Percentiles rank a stretch among this genome's conserved stretches.
Evolutionary conservation across 2,113 vertebrate genomes (phyloP).

Genomic region (Peromyscus californicus): DNA sequence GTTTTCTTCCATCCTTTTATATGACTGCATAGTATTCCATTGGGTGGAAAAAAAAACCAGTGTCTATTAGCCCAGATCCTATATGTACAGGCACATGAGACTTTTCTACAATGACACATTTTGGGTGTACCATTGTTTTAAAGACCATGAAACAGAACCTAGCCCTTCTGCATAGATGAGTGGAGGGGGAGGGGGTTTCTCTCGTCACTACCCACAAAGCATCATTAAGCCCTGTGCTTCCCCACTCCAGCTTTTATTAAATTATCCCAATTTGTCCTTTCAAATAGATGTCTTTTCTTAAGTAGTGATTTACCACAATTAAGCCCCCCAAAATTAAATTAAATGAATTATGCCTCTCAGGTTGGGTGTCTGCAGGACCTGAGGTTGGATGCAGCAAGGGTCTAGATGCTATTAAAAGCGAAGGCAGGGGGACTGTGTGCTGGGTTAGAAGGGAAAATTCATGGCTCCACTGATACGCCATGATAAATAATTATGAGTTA

Average conservation of each 20-base stretch:
- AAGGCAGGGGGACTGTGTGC: slow-evolving; percentile 79
- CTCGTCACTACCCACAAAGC: background rate
- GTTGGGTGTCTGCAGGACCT: slow-evolving; percentile 80
- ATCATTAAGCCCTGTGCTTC: slow-evolving; percentile 67
- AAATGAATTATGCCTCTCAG: slow-evolving; percentile 73
- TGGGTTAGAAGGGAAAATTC: slow-evolving; percentile 88
- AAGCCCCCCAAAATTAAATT: slow-evolving; percentile 80
- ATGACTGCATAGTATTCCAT: slow-evolving; percentile 60
- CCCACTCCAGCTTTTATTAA: slow-evolving; percentile 80
- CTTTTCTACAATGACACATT: background rate
- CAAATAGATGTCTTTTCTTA: slow-evolving; percentile 85
- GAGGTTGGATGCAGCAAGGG: slow-evolving; percentile 73
- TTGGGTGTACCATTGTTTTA: background rate
- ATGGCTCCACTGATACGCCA: slow-evolving; percentile 90
- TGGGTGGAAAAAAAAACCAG: fast-evolving
- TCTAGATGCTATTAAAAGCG: slow-evolving; percentile 86
- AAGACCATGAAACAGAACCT: background rate
- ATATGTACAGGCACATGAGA: fast-evolving
- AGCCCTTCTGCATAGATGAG: background rate
- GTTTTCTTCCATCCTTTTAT: background rate
- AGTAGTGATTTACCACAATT: slow-evolving; percentile 84
- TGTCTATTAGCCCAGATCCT: background rate
- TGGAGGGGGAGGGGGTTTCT: background rate
- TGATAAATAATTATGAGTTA: slow-evolving; percentile 95
- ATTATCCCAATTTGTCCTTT: slow-evolving; percentile 86